These are phyloP conservation scores for Eucidaris tribuloides DNA, from an alignment of 35 echinoderm and acorn worm species.

Conservation along the genomic window DNA sequence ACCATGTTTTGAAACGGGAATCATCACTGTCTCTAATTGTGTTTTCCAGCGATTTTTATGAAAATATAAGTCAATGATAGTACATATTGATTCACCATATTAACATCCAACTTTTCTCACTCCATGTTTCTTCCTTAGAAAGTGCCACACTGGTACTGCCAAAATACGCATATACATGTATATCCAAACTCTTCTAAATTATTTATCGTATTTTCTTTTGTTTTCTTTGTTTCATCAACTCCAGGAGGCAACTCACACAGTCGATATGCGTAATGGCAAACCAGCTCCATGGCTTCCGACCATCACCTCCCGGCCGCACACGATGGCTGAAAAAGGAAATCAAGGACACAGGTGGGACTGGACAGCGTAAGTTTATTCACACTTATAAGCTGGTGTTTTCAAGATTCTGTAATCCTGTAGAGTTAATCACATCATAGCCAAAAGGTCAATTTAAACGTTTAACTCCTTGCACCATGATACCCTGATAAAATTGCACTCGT, in stretches of 20 bases:
- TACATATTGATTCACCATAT: neutral
- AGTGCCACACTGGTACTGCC: neutral
- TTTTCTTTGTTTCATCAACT: constrained; percentile 35
- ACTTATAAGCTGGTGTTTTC: too few relatives aligned
- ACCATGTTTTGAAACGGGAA: too few relatives aligned
- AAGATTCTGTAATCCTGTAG: too few relatives aligned
- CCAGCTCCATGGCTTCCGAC: constrained; percentile 82
- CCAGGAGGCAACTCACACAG: constrained; percentile 87
- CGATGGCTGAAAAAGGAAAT: constrained; percentile 49
- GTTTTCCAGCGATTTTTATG: neutral
- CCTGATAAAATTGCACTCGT: too few relatives aligned
- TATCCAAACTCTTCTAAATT: neutral
- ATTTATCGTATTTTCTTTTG: constrained; percentile 6
- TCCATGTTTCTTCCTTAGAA: neutral
- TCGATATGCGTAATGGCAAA: constrained; percentile 84
- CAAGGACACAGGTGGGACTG: constrained; percentile 67
- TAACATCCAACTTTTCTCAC: neutral
- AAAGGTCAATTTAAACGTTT: too few relatives aligned
- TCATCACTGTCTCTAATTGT: too few relatives aligned
- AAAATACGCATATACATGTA: neutral
- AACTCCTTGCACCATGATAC: too few relatives aligned
- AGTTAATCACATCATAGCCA: too few relatives aligned
- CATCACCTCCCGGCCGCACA: constrained; percentile 76
- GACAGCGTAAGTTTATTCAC: constrained; percentile 94
- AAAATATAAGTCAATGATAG: neutral